Evolutionary conservation across 2,888 invertebrate genomes (phyloP), one percentile per base, ranked within the genome.

Genomic region (Buathra laborator): DNA sequence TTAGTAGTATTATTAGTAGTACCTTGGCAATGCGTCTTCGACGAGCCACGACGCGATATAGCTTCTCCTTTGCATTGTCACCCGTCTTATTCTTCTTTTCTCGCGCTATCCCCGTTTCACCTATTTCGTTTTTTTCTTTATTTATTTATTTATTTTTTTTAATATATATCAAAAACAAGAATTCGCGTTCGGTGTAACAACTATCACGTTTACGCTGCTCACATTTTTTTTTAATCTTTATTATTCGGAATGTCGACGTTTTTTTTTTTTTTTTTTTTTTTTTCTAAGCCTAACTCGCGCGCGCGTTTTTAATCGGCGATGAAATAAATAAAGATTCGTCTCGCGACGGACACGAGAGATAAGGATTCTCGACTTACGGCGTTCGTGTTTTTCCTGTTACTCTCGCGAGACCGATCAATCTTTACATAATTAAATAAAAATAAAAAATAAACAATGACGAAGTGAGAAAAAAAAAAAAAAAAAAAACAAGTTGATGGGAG

Each of bases 11-110:
- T 51, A 91, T 91, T 91, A 90, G 90, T 90, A 90, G 90, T 90
- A 91, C 91, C 89, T 90, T 91, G 90, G 91, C 89, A 91, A 90
- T 90, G 90, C 90, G 90, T 89, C 68, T 89, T 89, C 76, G 86
- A 90, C 90, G 78, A 83, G 83, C 67, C 71, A 68, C 88, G 89
- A 88, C 88, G 83, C 83, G 85, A 85, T 82, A 79, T 67, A 89
- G 82, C 80, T 75, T 77, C 67, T 81, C 68, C 74, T 46, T 62
- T 62, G 56, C 56, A 56, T 56, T 56, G 24, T 56, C 56, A 56
- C 24, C 56, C 56, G 56, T 24, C 71, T 64, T 56, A 37, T 53
- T 74, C 77, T 32, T 74, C 81, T 62, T 51, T 84, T 77, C 71
- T 81, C 64, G 71, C 80, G 68, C 48, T 62, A 78, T 67, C 64